Evolutionary conservation across 2,888 invertebrate genomes (phyloP), one percentile per base, ranked within the genome.

Genomic region (Pseudanteris insignis): DNA sequence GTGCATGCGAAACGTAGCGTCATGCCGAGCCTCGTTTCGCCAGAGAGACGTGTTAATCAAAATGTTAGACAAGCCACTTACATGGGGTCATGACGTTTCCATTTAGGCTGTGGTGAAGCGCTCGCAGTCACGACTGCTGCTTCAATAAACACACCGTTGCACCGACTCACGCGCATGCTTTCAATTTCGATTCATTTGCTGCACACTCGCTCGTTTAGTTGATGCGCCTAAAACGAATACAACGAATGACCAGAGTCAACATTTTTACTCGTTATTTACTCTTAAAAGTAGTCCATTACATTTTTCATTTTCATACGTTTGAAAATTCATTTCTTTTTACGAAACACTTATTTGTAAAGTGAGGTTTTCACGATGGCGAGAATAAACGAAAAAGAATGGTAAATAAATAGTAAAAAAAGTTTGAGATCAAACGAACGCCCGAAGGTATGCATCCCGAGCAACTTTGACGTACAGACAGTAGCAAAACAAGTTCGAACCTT

Each of bases 31-130:
- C 64, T 66, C 67, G 71, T 67, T 68, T 69, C 61, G 60, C 65
- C 64, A 58, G 65, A 68, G 69, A 73, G 76, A 79, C 78, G 78
- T 78, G 78, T 79, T 79, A 79, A 79, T 79, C 77, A 78, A 79
- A 78, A 78, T 79, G 78, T 78, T 78, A 75, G 76, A 78, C 79
- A 78, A 79, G 78, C 78, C 79, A 77, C 78, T 79, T 79, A 78
- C 78, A 78, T 68, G 75, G 67, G 69, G 68, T 68, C 74, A 70
- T 77, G 78, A 78, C 78, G 78, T 78, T 77, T 75, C 78, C 77
- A 78, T 78, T 78, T 78, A 77, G 70, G 70, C 71, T 50, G 63
- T 44, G 63, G 63, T 54, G 60, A 61, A 58, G 61, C 60, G 47
- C 57, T 53, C 15, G 59, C 63, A 63, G 59, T 59, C 63, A 63